Base-by-base conservation (phyloP, 2,113 vertebrate species). In the Podocnemis expansa region DNA sequence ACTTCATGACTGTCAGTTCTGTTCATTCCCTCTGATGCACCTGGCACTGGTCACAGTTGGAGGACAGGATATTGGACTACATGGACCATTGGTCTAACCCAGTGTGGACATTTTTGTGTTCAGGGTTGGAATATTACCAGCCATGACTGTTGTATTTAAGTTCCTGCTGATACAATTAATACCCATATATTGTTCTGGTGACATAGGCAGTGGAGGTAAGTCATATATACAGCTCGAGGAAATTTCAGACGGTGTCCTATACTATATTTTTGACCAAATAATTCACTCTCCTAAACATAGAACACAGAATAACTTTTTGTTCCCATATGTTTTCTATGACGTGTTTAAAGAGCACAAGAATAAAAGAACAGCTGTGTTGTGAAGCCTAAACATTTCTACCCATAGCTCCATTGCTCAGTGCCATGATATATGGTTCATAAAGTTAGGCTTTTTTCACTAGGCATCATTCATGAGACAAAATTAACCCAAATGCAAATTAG, bases 301-400 rank as follows among this genome's bases (percentile, higher is more conserved):
- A 47, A 91, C 31, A 86, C 22, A 67, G 4, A 86, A 34, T 8
- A 5, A 27, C 87, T 82, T 94, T 88, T 1, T 84, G 81, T 91
- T 94, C 2, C 41, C 96, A 82, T 88, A 21, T 5, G 27, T 34
- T 1, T 83, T 92, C 80, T 93, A 79, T 90, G 56, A 91, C 91
- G 95, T 91, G 80, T 86, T 95, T 95, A 3, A 93, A 93, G 94
- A 88, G 25, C 70, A 52, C 3, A 63, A 8, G 56, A 75, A 90
- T 0, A 70, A 43, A 82, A 91, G 52, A 70, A 96, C 16, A 86
- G 70, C 86, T 94, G 84, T 82, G 63, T 5, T 45, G 81, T 81
- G 6, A 93, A 95, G 10, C 73, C 24, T 87, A 89, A 93, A 90
- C 6, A 76, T 70, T 41, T 34, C 73, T 95, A 93, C 83, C 58